Percentiles rank a stretch among this genome's conserved stretches.
phyloP scores from a whole-genome alignment of 2,888 invertebrate species.

The Ennomos erosarius region DNA sequence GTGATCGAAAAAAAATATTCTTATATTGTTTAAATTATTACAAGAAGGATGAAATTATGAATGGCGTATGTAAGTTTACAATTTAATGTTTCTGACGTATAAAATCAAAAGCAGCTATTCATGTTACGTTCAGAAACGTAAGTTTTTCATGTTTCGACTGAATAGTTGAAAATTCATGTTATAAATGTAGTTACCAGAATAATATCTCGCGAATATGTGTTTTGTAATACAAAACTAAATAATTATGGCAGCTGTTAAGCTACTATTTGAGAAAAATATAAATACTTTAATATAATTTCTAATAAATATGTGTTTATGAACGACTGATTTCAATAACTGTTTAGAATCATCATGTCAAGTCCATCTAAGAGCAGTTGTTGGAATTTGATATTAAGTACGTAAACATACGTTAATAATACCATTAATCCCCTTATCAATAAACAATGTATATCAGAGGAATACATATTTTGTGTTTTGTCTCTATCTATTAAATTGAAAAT shows the following conservation, averaged over 20 bases:
- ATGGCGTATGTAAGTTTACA: constrained; percentile 9
- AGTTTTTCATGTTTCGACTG: constrained; percentile 36
- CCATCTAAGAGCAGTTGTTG: neutral
- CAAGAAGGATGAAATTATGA: constrained; percentile 1
- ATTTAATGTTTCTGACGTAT: neutral
- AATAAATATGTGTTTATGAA: neutral
- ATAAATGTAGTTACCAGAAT: constrained; percentile 56
- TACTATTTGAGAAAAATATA: neutral
- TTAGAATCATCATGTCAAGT: neutral
- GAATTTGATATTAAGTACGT: constrained; percentile 19
- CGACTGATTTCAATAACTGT: neutral
- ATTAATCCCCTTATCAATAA: too few relatives aligned
- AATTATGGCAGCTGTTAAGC: constrained; percentile 2
- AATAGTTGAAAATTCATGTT: constrained; percentile 45
- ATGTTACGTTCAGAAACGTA: constrained; percentile 12
- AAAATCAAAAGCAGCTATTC: neutral
- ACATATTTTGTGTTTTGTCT: too few relatives aligned
- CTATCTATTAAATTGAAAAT: too few relatives aligned
- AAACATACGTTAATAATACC: constrained; percentile 34
- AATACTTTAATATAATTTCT: neutral
- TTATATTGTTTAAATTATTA: too few relatives aligned
- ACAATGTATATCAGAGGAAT: too few relatives aligned
- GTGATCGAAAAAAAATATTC: too few relatives aligned
- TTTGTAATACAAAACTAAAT: constrained; percentile 1
- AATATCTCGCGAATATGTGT: constrained; percentile 5